These are phyloP conservation scores for Pachyrhynchus sulphureomaculatus DNA, from an alignment of 1,140 invertebrate species.

Conservation along the genomic window DNA sequence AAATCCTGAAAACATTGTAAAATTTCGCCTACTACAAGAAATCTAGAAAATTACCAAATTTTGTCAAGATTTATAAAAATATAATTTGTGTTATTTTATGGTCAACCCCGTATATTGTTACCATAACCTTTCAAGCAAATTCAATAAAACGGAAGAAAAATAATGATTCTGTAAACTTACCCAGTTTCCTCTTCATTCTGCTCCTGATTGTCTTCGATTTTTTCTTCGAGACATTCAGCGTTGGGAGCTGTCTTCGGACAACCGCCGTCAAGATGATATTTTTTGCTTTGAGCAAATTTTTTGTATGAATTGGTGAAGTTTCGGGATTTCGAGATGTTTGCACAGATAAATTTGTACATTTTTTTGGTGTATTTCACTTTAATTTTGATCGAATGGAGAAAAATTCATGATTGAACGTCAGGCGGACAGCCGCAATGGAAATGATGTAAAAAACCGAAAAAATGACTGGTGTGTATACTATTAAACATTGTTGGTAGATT, in stretches of 20 bases:
- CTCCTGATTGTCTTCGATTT: not conserved
- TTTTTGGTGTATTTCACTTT: conserved; percentile 20
- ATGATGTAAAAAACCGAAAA: not conserved
- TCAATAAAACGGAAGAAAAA: too few relatives aligned
- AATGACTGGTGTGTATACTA: not conserved
- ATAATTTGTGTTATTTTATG: too few relatives aligned
- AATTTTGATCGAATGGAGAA: conserved; percentile 30
- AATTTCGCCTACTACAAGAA: too few relatives aligned
- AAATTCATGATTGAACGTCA: conserved; percentile 18
- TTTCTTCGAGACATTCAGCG: not conserved
- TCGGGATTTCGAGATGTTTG: conserved; percentile 20
- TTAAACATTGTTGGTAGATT: not conserved
- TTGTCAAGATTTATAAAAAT: too few relatives aligned
- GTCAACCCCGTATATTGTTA: too few relatives aligned
- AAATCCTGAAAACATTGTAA: too few relatives aligned
- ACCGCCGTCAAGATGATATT: not conserved
- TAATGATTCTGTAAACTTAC: too few relatives aligned
- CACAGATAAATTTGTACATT: conserved; percentile 33
- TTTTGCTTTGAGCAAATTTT: conserved; percentile 3
- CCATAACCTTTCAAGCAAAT: too few relatives aligned
- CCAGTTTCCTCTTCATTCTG: conserved; percentile 9
- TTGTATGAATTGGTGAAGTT: conserved; percentile 16
- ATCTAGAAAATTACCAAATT: too few relatives aligned
- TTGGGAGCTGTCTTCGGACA: not conserved
- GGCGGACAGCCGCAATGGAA: not conserved